Evolutionary conservation across 2,113 vertebrate genomes (phyloP).

Genomic region (Cryptomyrus ogoouensis): DNA sequence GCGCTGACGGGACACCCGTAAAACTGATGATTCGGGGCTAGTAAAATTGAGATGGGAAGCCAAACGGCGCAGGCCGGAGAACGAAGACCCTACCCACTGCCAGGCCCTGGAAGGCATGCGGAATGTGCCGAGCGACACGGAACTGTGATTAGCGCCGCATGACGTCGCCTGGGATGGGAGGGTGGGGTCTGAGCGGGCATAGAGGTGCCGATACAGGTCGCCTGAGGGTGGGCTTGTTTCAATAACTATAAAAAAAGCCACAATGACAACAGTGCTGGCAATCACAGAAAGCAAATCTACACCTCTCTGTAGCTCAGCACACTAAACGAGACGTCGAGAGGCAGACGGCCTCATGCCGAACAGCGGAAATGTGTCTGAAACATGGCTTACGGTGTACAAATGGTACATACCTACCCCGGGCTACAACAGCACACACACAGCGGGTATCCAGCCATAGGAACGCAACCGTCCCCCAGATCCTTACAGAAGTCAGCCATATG

Average conservation of each 20-base stretch:
- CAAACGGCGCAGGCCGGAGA: slow-evolving; percentile 35
- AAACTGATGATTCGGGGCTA: slow-evolving; percentile 39
- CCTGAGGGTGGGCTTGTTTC: slow-evolving; percentile 13
- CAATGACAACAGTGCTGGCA: background rate
- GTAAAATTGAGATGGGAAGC: slow-evolving; percentile 39
- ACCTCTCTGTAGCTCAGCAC: too few relatives aligned
- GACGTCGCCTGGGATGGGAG: slow-evolving; percentile 21
- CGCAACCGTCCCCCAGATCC: background rate
- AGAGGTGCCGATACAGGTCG: background rate
- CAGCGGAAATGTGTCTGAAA: background rate
- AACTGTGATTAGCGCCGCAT: slow-evolving; percentile 21
- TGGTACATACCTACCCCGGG: background rate
- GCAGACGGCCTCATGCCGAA: background rate
- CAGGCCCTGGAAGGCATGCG: slow-evolving; percentile 35
- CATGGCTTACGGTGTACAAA: background rate
- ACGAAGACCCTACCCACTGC: slow-evolving; percentile 30
- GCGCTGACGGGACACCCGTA: slow-evolving; percentile 37
- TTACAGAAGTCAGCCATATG: background rate
- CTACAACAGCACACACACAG: background rate
- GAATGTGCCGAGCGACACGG: slow-evolving; percentile 51
- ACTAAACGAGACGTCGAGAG: background rate
- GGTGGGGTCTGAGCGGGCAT: slow-evolving; percentile 6
- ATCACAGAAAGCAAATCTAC: background rate
- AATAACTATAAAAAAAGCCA: background rate
- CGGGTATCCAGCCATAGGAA: background rate